These are phyloP conservation scores for Clarias macrocephalus DNA, from an alignment of 2,113 vertebrate species.

Conservation along the genomic window DNA sequence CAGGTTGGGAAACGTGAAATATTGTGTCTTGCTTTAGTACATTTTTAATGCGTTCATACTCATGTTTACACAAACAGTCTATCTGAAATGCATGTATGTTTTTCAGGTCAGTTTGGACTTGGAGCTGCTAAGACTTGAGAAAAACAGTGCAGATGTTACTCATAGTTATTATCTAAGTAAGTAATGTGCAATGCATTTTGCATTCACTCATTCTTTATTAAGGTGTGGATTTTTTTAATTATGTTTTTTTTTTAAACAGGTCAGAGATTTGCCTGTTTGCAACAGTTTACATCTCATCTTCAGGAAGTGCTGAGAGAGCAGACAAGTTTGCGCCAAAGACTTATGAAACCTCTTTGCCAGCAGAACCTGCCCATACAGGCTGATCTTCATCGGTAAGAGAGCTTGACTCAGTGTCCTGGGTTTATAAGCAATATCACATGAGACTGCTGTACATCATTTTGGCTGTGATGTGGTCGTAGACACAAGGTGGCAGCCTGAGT, in stretches of 20 bases:
- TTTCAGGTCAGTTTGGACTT: conserved; percentile 80
- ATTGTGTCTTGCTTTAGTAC: background rate
- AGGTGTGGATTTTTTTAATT: background rate
- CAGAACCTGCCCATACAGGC: conserved; percentile 83
- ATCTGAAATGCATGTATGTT: background rate
- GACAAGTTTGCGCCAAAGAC: conserved; percentile 76
- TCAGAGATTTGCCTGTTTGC: conserved; percentile 74
- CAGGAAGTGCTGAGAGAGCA: conserved; percentile 82
- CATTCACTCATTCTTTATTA: background rate
- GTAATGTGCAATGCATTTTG: background rate
- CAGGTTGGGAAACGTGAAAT: conserved; percentile 68
- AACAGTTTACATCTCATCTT: conserved; percentile 83
- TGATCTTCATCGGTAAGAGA: conserved; percentile 80
- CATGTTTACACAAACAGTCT: background rate
- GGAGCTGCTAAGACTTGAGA: conserved; percentile 80
- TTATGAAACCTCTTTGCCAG: conserved; percentile 77
- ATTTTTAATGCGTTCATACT: background rate
- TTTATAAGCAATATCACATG: background rate
- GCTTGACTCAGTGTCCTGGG: background rate
- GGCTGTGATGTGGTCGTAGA: no score
- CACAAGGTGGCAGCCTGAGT: no score
- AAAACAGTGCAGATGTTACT: conserved; percentile 77
- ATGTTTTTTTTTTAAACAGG: conserved; percentile 61
- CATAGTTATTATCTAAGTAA: conserved; percentile 80
- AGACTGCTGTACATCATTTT: no score